Percentiles rank a stretch among this genome's conserved stretches.
These are phyloP conservation scores for Hyppa rectilinea DNA, from an alignment of 2,888 invertebrate species.

Conservation along the genomic window DNA sequence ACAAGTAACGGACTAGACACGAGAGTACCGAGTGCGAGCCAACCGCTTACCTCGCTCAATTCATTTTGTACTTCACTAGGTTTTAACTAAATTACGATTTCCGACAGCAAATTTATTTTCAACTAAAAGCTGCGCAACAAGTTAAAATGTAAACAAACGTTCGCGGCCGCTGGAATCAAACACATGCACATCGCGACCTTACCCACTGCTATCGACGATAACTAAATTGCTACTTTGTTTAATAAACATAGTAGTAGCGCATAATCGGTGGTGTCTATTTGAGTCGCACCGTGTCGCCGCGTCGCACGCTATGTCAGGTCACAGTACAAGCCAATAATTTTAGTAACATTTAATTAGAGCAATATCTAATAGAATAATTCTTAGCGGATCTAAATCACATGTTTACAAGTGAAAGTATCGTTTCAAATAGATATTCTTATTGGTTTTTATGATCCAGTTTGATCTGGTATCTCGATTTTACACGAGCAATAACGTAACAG, in stretches of 20 bases:
- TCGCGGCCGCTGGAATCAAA: constrained; percentile 57
- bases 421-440: constrained; percentile 18
- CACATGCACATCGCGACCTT: constrained; percentile 77
- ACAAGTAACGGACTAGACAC: constrained; percentile 86
- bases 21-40: constrained; percentile 71
- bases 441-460: background rate
- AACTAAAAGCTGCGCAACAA: constrained; percentile 70
- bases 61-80: constrained; percentile 41
- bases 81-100: constrained; percentile 64
- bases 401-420: constrained; percentile 5
- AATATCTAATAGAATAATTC: constrained; percentile 7
- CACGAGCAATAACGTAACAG: constrained; percentile 10
- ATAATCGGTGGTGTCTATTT: constrained; percentile 59
- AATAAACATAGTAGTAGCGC: constrained; percentile 70
- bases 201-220: constrained; percentile 73
- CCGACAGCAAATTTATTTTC: constrained; percentile 63
- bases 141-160: constrained; percentile 72
- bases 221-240: constrained; percentile 70
- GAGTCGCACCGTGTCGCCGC: too few species aligned
- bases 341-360: background rate
- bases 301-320: constrained; percentile 49
- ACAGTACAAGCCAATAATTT: constrained; percentile 18
- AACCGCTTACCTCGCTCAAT: constrained; percentile 63
- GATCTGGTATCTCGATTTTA: constrained; percentile 11
- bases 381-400: background rate